Evolutionary conservation across 2,113 vertebrate genomes (phyloP), one percentile per base, ranked within the genome.

Genomic region (Vidua macroura): DNA sequence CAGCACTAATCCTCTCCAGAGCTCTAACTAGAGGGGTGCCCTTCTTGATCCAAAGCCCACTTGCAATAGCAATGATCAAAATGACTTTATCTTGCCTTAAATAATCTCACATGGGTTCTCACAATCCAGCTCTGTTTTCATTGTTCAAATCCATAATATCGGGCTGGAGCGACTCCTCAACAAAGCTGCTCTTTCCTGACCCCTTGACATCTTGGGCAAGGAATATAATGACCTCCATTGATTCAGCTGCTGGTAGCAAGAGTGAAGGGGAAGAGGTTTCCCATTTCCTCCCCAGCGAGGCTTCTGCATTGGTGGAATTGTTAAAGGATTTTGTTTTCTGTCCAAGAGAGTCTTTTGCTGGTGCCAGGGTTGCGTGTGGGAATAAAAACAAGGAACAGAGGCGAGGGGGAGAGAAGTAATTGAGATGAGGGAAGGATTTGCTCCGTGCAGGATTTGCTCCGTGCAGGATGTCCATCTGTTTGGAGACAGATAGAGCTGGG

Each of bases 101-200:
- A 97, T 96, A 97, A 96, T 96, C 95, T 97, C 96, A 96, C 83
- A 96, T 96, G 93, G 88, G 51, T 92, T 93, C 95, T 94, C 85
- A 96, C 94, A 94, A 90, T 90, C 70, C 58, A 0, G 24, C 88
- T 96, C 93, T 96, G 93, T 95, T 94, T 93, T 85, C 95, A 88
- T 91, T 81, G 89, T 84, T 95, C 93, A 63, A 76, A 96, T 93
- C 88, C 83, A 64, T 74, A 93, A 79, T 90, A 73, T 62, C 81
- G 0, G 84, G 44, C 90, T 84, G 90, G 64, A 94, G 84, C 62
- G 72, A 76, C 63, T 90, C 67, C 72, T 92, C 88, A 81, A 93
- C 90, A 95, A 94, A 96, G 94, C 93, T 94, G 91, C 90, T 97
- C 93, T 87, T 85, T 97, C 73, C 44, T 96, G 95, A 96, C 95